Percentiles rank a stretch among this genome's conserved stretches.
These are phyloP conservation scores for Stichopus horrens DNA, from an alignment of 53 echinoderm and acorn worm genomes.

Conservation along the genomic window DNA sequence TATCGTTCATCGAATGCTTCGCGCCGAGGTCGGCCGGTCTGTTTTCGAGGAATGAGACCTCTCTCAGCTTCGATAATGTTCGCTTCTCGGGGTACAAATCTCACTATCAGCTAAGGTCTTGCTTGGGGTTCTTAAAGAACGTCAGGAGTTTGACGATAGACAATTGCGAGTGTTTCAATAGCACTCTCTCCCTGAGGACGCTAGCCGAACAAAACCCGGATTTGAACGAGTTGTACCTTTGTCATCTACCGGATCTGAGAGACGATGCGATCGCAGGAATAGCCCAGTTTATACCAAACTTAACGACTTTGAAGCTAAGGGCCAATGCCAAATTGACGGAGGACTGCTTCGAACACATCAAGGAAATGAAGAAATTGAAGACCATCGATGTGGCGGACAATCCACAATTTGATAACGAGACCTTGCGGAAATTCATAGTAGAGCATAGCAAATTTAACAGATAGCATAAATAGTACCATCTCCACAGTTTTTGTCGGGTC, in stretches of 20 bases:
- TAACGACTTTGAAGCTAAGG: slow-evolving; percentile 4
- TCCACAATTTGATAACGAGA: slow-evolving; percentile 2
- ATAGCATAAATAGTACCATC: not conserved
- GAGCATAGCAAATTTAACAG: slow-evolving; percentile 34
- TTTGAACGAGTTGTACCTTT: not conserved
- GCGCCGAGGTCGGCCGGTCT: not conserved
- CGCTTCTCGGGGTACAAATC: not conserved
- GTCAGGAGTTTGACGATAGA: not conserved
- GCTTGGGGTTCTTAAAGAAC: not conserved
- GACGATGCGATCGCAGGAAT: not conserved
- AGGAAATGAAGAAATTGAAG: slow-evolving; percentile 18
- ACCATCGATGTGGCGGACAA: slow-evolving; percentile 13
- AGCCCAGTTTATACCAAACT: not conserved
- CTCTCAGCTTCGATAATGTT: not conserved
- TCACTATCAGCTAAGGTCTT: not conserved
- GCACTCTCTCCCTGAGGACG: not conserved
- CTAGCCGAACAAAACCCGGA: slow-evolving; percentile 14
- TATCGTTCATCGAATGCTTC: not conserved
- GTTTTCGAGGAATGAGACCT: not conserved
- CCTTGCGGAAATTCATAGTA: not conserved
- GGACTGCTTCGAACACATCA: slow-evolving; percentile 2
- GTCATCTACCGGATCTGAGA: not conserved
- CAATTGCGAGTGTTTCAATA: not conserved
- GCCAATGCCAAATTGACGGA: not conserved
- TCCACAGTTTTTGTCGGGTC: too few relatives aligned